A percentile compares a stretch with the other conserved stretches of the same genome.
Evolutionary conservation across 1,140 invertebrate species (phyloP).

Genomic region (Lepidostoma basale): DNA sequence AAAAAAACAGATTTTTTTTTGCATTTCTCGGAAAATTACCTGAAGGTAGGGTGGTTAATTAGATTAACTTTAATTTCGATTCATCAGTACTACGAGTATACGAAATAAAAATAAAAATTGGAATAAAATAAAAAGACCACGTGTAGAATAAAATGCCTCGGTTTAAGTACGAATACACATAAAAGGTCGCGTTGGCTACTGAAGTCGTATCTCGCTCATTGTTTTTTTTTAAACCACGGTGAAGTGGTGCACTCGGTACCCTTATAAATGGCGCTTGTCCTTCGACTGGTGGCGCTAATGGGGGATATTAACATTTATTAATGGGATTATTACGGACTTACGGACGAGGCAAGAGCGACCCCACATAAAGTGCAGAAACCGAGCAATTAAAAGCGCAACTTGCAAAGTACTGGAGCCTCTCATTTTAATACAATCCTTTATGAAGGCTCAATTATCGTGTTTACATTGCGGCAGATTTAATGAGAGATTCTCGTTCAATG

Average conservation of each 20-base stretch:
- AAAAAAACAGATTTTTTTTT: no score
- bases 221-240: no score
- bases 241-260: slow-evolving; percentile 3
- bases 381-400: slow-evolving; percentile 27
- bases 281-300: slow-evolving; percentile 8
- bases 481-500: neutral
- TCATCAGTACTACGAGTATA: no score
- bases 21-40: no score
- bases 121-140: no score
- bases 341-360: neutral
- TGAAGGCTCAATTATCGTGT: slow-evolving; percentile 4
- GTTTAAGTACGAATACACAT: no score
- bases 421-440: neutral
- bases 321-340: slow-evolving; percentile 19
- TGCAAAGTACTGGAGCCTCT: neutral
- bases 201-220: no score
- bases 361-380: neutral
- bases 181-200: no score
- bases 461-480: neutral
- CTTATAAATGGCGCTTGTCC: slow-evolving; percentile 1
- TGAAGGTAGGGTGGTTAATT: no score
- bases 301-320: slow-evolving; percentile 34
- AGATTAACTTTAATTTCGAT: no score
- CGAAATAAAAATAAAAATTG: no score
- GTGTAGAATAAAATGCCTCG: no score